A percentile compares a stretch with the other conserved stretches of the same genome.
These are phyloP conservation scores for Athalia rosae DNA, from an alignment of 2,888 invertebrate species.

Conservation along the genomic window DNA sequence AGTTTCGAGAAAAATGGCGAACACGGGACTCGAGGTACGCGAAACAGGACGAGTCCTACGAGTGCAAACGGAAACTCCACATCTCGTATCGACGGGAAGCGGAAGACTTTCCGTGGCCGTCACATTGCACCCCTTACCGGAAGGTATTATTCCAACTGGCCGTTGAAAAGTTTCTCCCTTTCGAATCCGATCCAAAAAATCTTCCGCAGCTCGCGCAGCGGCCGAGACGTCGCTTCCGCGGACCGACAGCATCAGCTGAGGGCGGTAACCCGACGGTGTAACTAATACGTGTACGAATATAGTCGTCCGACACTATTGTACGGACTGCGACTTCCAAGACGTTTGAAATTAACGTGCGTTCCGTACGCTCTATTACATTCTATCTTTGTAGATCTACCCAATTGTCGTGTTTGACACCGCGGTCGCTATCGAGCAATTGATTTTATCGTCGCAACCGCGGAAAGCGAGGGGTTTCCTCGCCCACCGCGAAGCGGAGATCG, in stretches of 20 bases:
- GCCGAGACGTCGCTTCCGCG: neutral
- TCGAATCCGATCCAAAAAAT: too few species aligned
- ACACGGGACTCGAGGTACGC: constrained; percentile 69
- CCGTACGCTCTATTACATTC: neutral
- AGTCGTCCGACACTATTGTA: constrained; percentile 36
- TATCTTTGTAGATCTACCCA: neutral
- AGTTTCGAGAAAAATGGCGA: constrained; percentile 64
- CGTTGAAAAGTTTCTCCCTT: too few species aligned
- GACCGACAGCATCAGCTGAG: neutral
- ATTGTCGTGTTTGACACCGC: neutral
- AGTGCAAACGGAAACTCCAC: constrained; percentile 88
- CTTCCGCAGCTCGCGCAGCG: neutral
- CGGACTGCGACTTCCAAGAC: neutral
- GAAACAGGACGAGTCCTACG: constrained; percentile 78
- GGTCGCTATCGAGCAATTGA: neutral
- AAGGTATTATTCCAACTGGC: constrained; percentile 77
- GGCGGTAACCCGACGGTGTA: constrained; percentile 28
- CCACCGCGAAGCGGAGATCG: too few species aligned
- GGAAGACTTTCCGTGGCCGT: constrained; percentile 94
- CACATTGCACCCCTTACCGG: constrained; percentile 91
- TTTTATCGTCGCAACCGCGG: neutral
- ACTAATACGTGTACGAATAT: constrained; percentile 14
- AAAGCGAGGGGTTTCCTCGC: too few species aligned
- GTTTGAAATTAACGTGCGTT: constrained; percentile 3
- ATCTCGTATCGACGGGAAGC: constrained; percentile 93